These are phyloP conservation scores for Antrozous pallidus DNA, from an alignment of 2,797 vertebrate genomes.

Conservation along the genomic window DNA sequence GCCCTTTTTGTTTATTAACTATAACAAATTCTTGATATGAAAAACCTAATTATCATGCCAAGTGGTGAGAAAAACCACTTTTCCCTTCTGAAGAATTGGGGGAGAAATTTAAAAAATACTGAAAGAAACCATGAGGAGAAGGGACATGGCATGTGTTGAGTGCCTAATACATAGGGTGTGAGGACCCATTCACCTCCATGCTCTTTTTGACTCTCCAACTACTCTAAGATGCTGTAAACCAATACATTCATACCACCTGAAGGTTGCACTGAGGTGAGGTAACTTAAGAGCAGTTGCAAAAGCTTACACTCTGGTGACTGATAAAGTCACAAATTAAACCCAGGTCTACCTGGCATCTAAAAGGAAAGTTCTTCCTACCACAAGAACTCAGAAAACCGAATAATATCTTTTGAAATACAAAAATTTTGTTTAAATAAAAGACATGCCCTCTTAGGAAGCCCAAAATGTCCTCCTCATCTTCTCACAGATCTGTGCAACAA, in stretches of 20 bases:
- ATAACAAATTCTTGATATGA: background rate
- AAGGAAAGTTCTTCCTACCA: background rate
- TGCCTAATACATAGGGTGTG: accelerated
- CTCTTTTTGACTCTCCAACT: background rate
- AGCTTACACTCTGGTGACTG: background rate
- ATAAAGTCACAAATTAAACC: background rate
- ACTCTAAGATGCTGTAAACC: accelerated
- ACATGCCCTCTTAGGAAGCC: background rate
- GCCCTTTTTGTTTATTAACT: background rate
- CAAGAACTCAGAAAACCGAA: background rate
- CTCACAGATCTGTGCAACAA: background rate
- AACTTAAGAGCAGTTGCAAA: background rate
- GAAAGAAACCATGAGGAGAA: background rate
- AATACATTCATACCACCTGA: background rate
- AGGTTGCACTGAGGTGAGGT: accelerated
- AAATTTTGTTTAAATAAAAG: background rate
- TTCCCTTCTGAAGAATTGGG: background rate
- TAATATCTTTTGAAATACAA: background rate
- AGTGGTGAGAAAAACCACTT: background rate
- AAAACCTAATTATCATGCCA: background rate
- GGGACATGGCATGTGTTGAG: background rate
- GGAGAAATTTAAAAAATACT: background rate
- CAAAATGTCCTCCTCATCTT: background rate
- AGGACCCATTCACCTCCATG: background rate
- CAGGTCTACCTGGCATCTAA: background rate